These are phyloP conservation scores for Dreissena rostriformis DNA, from an alignment of 1,140 invertebrate species.

Conservation along the genomic window DNA sequence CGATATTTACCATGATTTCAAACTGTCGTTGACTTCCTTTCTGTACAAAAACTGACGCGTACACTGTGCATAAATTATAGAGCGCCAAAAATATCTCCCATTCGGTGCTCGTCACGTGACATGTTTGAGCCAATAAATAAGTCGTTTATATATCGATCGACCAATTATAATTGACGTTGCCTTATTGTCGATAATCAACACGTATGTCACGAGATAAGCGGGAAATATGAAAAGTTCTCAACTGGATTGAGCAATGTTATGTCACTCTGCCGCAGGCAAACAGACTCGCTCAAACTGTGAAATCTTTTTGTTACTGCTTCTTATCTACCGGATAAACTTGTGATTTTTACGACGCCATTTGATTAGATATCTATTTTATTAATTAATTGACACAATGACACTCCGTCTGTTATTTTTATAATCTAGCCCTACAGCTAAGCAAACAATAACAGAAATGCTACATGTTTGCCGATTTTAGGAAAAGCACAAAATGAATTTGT, in stretches of 20 bases:
- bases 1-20: constrained; percentile 54
- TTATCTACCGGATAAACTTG: too few relatives aligned
- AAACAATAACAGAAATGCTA: too few relatives aligned
- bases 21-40: constrained; percentile 5
- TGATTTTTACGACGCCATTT: too few relatives aligned
- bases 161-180: constrained; percentile 24
- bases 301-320: too few relatives aligned
- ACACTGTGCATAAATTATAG: constrained; percentile 57
- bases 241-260: constrained; percentile 10
- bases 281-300: too few relatives aligned
- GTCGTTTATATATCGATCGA: neutral
- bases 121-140: constrained; percentile 21
- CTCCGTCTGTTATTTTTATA: too few relatives aligned
- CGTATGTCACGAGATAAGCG: constrained; percentile 33
- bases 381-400: too few relatives aligned
- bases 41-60: constrained; percentile 54
- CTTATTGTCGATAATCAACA: constrained; percentile 2
- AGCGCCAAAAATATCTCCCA: constrained; percentile 54
- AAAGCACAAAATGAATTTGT: too few relatives aligned
- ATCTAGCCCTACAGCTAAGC: too few relatives aligned
- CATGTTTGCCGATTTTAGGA: too few relatives aligned
- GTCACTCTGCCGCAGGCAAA: neutral
- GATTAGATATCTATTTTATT: too few relatives aligned
- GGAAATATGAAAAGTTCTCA: constrained; percentile 28
- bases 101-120: constrained; percentile 46